A percentile compares a stretch with the other conserved stretches of the same genome.
phyloP scores from a whole-genome alignment of 2,797 vertebrate species.

The Gymnoscopelus braueri region DNA sequence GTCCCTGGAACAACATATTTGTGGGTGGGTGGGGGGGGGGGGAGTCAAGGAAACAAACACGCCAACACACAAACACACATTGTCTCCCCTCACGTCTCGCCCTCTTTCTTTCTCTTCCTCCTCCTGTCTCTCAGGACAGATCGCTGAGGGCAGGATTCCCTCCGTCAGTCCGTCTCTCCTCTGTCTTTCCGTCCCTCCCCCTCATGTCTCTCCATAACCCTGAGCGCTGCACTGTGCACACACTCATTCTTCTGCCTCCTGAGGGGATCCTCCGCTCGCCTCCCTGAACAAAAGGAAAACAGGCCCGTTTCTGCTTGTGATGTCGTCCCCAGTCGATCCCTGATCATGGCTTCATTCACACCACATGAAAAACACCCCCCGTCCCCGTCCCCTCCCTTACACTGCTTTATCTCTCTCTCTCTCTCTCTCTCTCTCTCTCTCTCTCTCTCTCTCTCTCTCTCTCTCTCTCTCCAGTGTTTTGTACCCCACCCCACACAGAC shows the following conservation, averaged over 20 bases:
- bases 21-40: no score
- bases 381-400: no score
- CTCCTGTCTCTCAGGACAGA: constrained; percentile 11
- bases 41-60: neutral
- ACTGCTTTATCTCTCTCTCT: constrained; percentile 4
- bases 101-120: neutral
- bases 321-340: constrained; percentile 37
- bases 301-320: constrained; percentile 37
- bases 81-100: constrained; percentile 8
- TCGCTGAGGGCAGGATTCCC: constrained; percentile 10
- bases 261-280: constrained; percentile 24
- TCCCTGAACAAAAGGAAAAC: constrained; percentile 42
- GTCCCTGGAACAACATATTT: no score
- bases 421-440: neutral
- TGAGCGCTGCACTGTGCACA: neutral
- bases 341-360: constrained; percentile 41
- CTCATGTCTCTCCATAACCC: neutral
- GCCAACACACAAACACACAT: neutral
- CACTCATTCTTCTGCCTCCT: constrained; percentile 13
- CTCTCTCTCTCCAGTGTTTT: no score
- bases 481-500: no score
- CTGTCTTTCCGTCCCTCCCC: neutral
- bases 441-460: no score
- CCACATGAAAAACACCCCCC: constrained; percentile 29
- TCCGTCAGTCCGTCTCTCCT: neutral